Conservation (phyloP, 64 coral and sea anemone genomes). For the Actinia equina region DNA sequence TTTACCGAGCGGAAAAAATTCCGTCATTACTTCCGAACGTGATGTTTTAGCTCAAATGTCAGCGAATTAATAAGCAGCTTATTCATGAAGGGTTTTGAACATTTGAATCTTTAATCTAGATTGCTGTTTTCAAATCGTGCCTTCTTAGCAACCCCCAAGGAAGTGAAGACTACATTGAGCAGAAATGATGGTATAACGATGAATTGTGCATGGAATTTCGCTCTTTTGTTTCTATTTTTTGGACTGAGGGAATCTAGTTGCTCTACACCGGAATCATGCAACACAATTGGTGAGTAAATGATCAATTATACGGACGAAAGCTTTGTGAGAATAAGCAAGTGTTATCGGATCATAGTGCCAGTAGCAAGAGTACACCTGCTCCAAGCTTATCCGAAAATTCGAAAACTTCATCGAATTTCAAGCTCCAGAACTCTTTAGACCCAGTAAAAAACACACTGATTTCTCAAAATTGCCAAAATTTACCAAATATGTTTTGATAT, state of each 20-base stretch:
- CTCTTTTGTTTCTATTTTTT: neutral
- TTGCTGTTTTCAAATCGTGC: neutral
- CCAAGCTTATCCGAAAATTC: neutral
- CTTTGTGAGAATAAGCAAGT: neutral
- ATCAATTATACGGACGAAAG: conserved; percentile 2
- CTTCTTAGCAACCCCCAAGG: neutral
- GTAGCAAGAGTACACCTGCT: neutral
- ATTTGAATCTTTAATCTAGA: neutral
- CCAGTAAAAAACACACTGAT: neutral
- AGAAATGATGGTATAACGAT: neutral
- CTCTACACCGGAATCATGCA: neutral
- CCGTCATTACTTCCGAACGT: neutral
- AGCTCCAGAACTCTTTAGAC: no score
- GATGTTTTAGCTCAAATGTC: neutral
- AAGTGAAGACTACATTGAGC: neutral
- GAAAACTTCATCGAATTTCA: neutral
- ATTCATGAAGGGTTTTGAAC: neutral
- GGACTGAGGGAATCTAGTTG: neutral
- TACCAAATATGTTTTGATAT: neutral
- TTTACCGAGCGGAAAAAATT: neutral
- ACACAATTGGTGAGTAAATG: conserved; percentile 11
- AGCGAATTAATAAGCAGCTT: neutral
- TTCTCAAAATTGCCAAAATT: no score
- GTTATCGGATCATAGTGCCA: neutral
- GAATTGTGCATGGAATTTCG: neutral